Conservation (phyloP, 1,140 invertebrate genomes). For the Goniozus legneri region DNA sequence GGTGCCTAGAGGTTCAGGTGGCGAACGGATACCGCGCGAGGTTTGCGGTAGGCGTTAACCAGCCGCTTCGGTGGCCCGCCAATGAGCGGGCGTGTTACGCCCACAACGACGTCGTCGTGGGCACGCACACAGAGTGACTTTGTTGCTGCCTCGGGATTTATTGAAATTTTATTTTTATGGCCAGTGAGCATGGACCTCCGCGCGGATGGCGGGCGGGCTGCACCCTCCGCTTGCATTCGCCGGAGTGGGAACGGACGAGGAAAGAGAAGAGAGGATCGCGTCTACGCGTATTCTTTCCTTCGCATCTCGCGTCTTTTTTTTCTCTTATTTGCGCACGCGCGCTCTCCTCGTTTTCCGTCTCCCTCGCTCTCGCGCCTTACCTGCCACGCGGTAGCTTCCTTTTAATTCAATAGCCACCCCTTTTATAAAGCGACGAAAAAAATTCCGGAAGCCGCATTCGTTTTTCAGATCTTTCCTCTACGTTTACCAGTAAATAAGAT, state of each 20-base stretch:
- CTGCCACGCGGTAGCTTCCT: conserved; percentile 28
- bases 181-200: conserved; percentile 35
- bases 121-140: too few relatives aligned
- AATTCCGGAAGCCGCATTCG: conserved; percentile 23
- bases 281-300: conserved; percentile 21
- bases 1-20: too few relatives aligned
- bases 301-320: conserved; percentile 13
- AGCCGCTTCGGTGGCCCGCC: conserved; percentile 26
- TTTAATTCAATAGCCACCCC: conserved; percentile 48
- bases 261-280: conserved; percentile 28
- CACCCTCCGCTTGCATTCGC: not conserved
- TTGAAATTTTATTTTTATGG: conserved; percentile 59
- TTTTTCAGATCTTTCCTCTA: too few relatives aligned
- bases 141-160: conserved; percentile 52
- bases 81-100: conserved; percentile 45
- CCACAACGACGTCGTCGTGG: conserved; percentile 40
- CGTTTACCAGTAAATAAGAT: too few relatives aligned
- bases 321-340: conserved; percentile 6
- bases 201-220: conserved; percentile 23
- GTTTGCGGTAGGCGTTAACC: conserved; percentile 46
- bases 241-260: conserved; percentile 14
- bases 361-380: not conserved
- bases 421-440: conserved; percentile 28
- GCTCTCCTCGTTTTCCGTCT: conserved; percentile 6
- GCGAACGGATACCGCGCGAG: too few relatives aligned